Percentiles rank a stretch among this genome's conserved stretches.
Evolutionary conservation across 1,140 invertebrate genomes (phyloP).

Genomic region (Nasonia giraulti): DNA sequence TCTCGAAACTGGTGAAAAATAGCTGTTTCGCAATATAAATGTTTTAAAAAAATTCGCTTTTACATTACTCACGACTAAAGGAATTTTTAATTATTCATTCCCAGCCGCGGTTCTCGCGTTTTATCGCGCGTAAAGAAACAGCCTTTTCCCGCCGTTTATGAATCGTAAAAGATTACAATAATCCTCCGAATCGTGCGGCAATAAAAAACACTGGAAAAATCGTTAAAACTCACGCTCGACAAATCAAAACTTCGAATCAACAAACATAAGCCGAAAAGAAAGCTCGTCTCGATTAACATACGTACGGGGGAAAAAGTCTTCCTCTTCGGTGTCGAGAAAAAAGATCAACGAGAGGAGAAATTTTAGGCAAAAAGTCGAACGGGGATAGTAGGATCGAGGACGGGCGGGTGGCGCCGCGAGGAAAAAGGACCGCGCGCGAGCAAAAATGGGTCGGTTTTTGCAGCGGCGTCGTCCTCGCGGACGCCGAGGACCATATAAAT

Average conservation of each 20-base stretch:
- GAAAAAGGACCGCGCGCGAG: background rate
- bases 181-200: no score
- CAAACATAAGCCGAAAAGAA: background rate
- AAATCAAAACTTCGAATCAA: no score
- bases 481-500: slow-evolving; percentile 55
- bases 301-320: background rate
- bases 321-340: background rate
- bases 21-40: background rate
- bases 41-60: no score
- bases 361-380: background rate
- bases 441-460: slow-evolving; percentile 60
- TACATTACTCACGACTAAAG: background rate
- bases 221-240: no score
- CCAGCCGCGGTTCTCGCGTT: no score
- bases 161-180: no score
- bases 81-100: background rate
- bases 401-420: background rate
- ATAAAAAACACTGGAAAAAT: no score
- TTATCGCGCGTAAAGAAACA: no score
- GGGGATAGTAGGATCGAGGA: slow-evolving; percentile 12
- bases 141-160: no score
- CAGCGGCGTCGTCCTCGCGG: slow-evolving; percentile 31
- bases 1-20: background rate
- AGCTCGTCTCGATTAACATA: background rate
- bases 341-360: background rate